Evolutionary conservation across 53 echinoderm and acorn worm species (phyloP).

Genomic region (Echinarachnius parma): DNA sequence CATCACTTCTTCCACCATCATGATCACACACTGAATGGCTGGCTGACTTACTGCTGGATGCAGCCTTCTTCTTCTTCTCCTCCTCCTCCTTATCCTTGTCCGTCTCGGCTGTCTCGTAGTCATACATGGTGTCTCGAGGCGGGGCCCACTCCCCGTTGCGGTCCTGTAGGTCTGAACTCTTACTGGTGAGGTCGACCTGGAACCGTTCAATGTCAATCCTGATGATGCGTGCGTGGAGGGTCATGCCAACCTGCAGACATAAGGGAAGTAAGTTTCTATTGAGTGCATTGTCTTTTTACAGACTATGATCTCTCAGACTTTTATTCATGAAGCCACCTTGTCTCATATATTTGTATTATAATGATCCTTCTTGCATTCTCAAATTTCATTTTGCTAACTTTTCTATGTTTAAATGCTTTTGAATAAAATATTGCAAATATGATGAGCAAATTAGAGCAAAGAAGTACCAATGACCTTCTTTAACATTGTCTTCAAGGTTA

Average conservation of each 20-base stretch:
- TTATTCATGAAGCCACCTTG: no score
- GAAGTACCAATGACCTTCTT: no score
- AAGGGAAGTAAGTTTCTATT: no score
- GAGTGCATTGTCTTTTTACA: no score
- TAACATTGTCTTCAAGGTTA: no score
- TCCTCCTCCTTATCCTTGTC: constrained; percentile 81
- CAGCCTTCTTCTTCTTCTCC: constrained; percentile 74
- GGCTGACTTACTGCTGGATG: constrained; percentile 48
- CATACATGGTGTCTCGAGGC: constrained; percentile 80
- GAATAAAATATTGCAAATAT: no score
- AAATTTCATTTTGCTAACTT: no score
- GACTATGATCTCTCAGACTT: no score
- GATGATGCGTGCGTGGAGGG: constrained; percentile 84
- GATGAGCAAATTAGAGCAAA: no score
- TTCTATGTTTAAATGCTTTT: no score
- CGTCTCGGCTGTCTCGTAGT: constrained; percentile 69
- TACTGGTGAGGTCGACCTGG: constrained; percentile 84
- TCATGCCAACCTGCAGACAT: constrained; percentile 70
- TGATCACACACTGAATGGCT: not conserved
- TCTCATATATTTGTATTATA: no score
- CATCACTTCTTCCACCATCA: not conserved
- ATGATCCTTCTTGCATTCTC: no score
- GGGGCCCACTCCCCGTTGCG: constrained; percentile 86
- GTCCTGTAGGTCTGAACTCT: constrained; percentile 88
- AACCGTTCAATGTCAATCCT: constrained; percentile 96